Percentiles rank a stretch among this genome's conserved stretches.
Conservation (phyloP, 2,113 vertebrate species). For the Eolophus roseicapilla region DNA sequence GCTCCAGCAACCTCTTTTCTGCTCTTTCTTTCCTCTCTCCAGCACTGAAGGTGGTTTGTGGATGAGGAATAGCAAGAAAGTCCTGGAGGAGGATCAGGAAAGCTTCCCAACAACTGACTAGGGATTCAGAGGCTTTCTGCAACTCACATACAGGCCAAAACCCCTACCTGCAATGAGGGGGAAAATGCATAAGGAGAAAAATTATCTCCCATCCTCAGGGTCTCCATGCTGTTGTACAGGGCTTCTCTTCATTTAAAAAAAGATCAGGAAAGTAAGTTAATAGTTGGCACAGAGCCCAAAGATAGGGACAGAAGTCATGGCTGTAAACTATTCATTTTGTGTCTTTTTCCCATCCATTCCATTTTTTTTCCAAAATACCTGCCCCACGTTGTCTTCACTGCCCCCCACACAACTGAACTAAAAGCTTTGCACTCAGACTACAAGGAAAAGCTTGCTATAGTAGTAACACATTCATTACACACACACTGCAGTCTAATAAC, state of each 20-base stretch:
- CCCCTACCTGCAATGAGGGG: neutral
- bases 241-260: neutral
- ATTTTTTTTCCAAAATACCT: constrained; percentile 7
- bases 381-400: neutral
- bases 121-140: neutral
- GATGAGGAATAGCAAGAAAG: neutral
- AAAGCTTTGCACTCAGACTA: constrained; percentile 29
- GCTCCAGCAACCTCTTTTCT: neutral
- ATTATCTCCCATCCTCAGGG: neutral
- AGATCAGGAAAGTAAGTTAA: neutral
- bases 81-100: neutral
- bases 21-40: neutral
- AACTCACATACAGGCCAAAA: neutral
- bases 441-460: constrained; percentile 28
- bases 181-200: neutral
- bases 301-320: neutral
- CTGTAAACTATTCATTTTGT: neutral
- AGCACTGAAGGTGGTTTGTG: neutral
- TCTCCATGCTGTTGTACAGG: neutral
- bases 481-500: constrained; percentile 39
- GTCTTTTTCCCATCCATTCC: neutral
- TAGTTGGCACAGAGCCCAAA: neutral
- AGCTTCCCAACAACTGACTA: neutral
- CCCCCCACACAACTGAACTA: neutral
- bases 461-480: constrained; percentile 44